phyloP scores from a whole-genome alignment of 2,797 vertebrate species.

The Urophycis tenuis region DNA sequence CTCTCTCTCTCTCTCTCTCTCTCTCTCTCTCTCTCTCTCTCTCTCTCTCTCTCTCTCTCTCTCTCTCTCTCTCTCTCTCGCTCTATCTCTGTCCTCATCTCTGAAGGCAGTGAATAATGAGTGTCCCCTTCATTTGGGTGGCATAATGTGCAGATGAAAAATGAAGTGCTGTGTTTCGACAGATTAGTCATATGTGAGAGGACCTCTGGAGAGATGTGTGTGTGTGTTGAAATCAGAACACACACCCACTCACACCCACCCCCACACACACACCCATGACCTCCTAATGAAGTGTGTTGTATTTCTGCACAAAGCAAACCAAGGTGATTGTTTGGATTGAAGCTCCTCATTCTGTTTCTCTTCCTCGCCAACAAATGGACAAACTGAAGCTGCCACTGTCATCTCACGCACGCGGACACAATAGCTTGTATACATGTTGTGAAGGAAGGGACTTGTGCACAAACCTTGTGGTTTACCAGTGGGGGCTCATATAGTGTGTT shows the following conservation, averaged over 20 bases:
- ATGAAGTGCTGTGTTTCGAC: conserved; percentile 62
- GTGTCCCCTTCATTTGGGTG: conserved; percentile 62
- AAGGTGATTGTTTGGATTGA: background rate
- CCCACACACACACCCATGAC: background rate
- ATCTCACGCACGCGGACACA: background rate
- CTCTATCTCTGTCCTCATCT: conserved; percentile 29
- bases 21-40: background rate
- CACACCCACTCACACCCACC: background rate
- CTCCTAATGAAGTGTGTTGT: background rate
- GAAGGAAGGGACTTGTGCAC: background rate
- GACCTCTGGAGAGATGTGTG: conserved; percentile 38
- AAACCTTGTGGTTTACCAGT: background rate
- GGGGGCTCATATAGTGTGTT: background rate
- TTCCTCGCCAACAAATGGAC: background rate
- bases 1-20: background rate
- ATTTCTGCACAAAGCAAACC: background rate
- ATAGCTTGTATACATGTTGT: background rate
- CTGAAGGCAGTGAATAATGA: conserved; percentile 54
- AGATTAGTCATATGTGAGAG: conserved; percentile 60
- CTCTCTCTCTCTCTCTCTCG: conserved; percentile 9
- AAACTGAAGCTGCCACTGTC: background rate
- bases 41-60: background rate
- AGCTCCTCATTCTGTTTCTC: background rate
- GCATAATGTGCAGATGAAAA: conserved; percentile 66
- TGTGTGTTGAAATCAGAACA: conserved; percentile 1